phyloP scores from a whole-genome alignment of 2,113 vertebrate genomes.

The Picathartes gymnocephalus region DNA sequence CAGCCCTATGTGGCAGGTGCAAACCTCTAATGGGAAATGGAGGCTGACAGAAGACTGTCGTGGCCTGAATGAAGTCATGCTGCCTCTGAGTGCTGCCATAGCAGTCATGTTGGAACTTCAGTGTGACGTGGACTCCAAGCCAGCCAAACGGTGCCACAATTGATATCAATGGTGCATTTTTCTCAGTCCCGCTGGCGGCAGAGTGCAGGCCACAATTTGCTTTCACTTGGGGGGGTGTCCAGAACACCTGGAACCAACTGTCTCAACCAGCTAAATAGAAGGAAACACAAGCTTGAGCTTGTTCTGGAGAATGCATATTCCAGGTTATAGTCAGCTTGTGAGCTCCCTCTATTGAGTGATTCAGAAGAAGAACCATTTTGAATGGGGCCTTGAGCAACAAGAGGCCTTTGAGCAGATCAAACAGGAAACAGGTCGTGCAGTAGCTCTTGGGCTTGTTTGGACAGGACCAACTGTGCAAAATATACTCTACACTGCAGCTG shows the following conservation, averaged over 20 bases:
- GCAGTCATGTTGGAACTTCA: neutral
- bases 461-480: neutral
- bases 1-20: too few relatives aligned
- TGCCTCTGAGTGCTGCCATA: neutral
- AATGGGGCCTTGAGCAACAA: neutral
- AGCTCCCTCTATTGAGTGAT: neutral
- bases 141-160: neutral
- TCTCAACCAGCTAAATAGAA: neutral
- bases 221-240: neutral
- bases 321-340: neutral
- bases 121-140: neutral
- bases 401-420: neutral
- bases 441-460: neutral
- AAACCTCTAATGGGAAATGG: neutral
- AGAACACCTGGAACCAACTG: neutral
- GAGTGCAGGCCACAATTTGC: neutral
- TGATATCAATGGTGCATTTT: neutral
- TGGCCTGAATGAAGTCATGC: neutral
- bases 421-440: neutral
- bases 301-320: neutral
- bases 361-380: neutral
- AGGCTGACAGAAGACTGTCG: rapidly evolving
- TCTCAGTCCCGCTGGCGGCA: neutral
- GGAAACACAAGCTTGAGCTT: too few relatives aligned
- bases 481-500: neutral